Base-by-base conservation (phyloP, 2,888 invertebrate genomes). In the Ariolimax columbianus region DNA sequence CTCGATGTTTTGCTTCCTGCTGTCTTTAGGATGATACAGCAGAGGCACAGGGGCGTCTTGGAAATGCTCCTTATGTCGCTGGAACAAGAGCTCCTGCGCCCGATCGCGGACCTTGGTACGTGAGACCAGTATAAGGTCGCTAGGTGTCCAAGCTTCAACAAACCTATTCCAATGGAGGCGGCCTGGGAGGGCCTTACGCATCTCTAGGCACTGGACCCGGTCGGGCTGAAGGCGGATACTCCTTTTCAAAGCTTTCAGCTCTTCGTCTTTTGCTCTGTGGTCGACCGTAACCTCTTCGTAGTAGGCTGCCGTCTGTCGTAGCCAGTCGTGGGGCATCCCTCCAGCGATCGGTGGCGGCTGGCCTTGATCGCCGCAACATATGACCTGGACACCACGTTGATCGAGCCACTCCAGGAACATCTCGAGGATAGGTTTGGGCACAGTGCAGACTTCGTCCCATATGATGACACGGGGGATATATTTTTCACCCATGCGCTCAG, bases 391-490 rank as follows among this genome's bases (percentile, higher is more conserved):
- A 19, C 73, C 43, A 26, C 73, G 40, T 17, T 73, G 40, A 6
- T 40, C 40, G 23, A 40, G 40, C 68, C 73, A 73, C 26, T 40
- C 40, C 40, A 73, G 43, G 73, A 73, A 73, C 43, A 43, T 73
- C 73, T 73, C 73, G 6, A 73, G 43, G 43, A 40, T 73, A 43
- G 43, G 73, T 26, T 43, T 40, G 73, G 73, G n/a, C n/a, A n/a
- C n/a, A n/a, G n/a, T n/a, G n/a, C n/a, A n/a, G n/a, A n/a, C n/a
- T n/a, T n/a, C n/a, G n/a, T n/a, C n/a, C n/a, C n/a, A n/a, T n/a
- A n/a, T n/a, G n/a, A n/a, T n/a, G n/a, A n/a, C n/a, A n/a, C n/a
- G n/a, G n/a, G n/a, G n/a, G n/a, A n/a, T n/a, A n/a, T n/a, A n/a
- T n/a, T n/a, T n/a, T n/a, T n/a, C 1, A n/a, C 43, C 9, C 43